phyloP scores from a whole-genome alignment of 2,113 vertebrate genomes.

The Stigmatopora nigra region DNA sequence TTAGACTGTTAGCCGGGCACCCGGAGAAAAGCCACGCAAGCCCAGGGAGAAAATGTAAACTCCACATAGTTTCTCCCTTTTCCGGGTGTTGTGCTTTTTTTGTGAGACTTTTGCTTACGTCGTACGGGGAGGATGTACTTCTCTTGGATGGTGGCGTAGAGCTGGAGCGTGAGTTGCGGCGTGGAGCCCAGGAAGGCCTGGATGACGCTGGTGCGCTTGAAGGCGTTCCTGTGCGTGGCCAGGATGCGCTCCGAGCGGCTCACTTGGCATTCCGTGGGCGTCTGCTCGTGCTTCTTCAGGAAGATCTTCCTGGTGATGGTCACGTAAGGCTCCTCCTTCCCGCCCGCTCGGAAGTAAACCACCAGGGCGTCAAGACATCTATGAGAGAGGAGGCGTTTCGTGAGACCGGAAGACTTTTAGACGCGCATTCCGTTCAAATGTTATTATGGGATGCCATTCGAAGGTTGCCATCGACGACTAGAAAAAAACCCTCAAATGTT shows the following conservation, averaged over 20 bases:
- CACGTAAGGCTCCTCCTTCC: constrained; percentile 82
- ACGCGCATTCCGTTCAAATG: too few species aligned
- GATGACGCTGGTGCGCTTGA: constrained; percentile 89
- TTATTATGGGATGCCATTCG: too few species aligned
- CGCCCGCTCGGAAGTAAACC: constrained; percentile 78
- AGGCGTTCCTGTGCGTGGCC: constrained; percentile 84
- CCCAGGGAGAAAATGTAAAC: too few species aligned
- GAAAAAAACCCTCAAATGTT: too few species aligned
- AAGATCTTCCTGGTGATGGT: constrained; percentile 84
- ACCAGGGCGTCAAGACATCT: constrained; percentile 92
- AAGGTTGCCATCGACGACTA: too few species aligned
- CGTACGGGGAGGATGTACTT: constrained; percentile 70
- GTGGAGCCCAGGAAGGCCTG: constrained; percentile 96
- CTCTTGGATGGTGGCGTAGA: constrained; percentile 86
- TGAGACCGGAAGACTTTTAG: too few species aligned
- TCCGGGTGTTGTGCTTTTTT: too few species aligned
- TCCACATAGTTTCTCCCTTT: too few species aligned
- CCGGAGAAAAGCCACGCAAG: too few species aligned
- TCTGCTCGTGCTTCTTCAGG: constrained; percentile 69
- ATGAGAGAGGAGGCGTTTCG: constrained; percentile 11
- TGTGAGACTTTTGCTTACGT: constrained; percentile 65
- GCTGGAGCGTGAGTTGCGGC: constrained; percentile 90
- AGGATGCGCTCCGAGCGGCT: constrained; percentile 81
- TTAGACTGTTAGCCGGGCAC: too few species aligned
- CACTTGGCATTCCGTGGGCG: constrained; percentile 85